Base-by-base conservation (phyloP, 1,140 invertebrate genomes). In the Drosophila melanica region DNA sequence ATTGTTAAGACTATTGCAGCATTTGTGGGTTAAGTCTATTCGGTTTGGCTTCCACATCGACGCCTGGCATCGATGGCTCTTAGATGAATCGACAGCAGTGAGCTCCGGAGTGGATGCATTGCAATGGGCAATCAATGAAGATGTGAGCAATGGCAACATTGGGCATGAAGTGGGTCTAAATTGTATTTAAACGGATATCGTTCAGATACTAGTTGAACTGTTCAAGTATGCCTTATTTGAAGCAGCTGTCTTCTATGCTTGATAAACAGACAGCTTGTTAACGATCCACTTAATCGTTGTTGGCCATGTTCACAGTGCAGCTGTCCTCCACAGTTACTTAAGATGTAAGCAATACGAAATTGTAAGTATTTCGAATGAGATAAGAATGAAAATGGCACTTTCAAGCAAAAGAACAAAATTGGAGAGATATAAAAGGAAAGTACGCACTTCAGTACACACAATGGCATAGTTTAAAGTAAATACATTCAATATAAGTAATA, bases 1-100 rank as follows among this genome's bases (percentile, higher is more conserved):
- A 48, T 39, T n/a, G 51, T 66, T 66, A 57, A 48, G 30, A 12
- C 50, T 44, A 27, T 30, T 45, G 51, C 42, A 42, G 50, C 48
- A 37, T 23, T 66, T 66, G 51, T 14, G 27, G 63, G 18, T 27
- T 30, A 30, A 12, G 30, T 5, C 20, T 42, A 18, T 11, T 50
- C 14, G 60, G 35, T 14, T 53, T 53, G 5, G 39, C 39, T 41
- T 2, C 39, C 5, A 14, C 39, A n/a, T 41, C 27, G 39, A 41
- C 3, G 5, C n/a, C 11, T 41, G 39, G 16, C 47, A 27, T 8
- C 20, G 51, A 20, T 23, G 51, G 33, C 16, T 20, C 4, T 39
- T 20, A 48, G 20, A n/a, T 41, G 39, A 39, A 12, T 53, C 35
- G 18, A 30, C 30, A 59, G 35, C 20, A 7, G n/a, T 33, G 30